Percentiles rank a stretch among this genome's conserved stretches.
Conservation (phyloP, 2,797 vertebrate species). For the Enteromius argenteus region DNA sequence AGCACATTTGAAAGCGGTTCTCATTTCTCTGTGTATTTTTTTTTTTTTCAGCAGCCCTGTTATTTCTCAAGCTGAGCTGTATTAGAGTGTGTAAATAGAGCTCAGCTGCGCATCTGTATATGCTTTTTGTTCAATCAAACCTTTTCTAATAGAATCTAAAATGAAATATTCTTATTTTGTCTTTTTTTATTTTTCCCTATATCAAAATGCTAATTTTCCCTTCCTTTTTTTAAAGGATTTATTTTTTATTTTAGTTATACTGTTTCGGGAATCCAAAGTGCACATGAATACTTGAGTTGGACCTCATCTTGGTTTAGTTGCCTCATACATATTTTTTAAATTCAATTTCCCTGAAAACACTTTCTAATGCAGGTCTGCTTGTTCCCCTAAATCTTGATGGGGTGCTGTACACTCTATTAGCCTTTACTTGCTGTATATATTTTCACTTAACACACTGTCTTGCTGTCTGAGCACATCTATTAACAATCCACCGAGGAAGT, state of each 20-base stretch:
- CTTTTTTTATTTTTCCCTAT: neutral
- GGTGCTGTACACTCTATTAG: slow-evolving; percentile 36
- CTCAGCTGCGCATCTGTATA: neutral
- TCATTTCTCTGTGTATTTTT: slow-evolving; percentile 46
- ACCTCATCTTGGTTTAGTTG: neutral
- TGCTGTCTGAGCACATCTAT: slow-evolving; percentile 27
- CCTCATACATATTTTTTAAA: neutral
- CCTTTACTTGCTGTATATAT: slow-evolving; percentile 32
- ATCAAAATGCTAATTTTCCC: too few species aligned
- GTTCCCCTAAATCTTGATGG: slow-evolving; percentile 31
- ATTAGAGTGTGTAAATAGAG: slow-evolving; percentile 24
- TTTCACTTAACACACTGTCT: slow-evolving; percentile 34
- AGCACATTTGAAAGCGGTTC: slow-evolving; percentile 67
- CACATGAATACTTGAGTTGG: neutral
- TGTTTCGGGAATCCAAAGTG: neutral
- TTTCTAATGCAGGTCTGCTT: slow-evolving; percentile 14
- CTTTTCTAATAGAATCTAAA: neutral
- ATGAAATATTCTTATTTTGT: neutral
- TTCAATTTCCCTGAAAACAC: slow-evolving; percentile 1
- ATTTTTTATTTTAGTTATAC: neutral
- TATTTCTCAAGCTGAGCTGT: slow-evolving; percentile 60
- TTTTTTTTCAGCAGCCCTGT: slow-evolving; percentile 56
- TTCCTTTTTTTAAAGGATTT: neutral
- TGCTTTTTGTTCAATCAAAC: slow-evolving; percentile 24
- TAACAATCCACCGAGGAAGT: slow-evolving; percentile 13